phyloP scores from a whole-genome alignment of 2,888 invertebrate species.

The Heteromurus nitidus region DNA sequence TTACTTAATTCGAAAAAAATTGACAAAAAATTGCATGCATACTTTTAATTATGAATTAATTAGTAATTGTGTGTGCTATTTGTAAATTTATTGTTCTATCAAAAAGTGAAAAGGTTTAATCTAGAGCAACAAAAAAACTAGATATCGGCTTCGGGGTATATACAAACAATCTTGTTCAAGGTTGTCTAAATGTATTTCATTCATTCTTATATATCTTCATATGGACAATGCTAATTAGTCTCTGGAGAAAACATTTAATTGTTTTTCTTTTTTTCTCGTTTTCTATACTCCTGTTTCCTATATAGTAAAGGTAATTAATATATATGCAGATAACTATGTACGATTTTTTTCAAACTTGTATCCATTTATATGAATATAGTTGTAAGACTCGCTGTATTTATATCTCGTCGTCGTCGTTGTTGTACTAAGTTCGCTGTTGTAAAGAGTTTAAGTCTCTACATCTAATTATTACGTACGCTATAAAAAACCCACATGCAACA shows the following conservation, averaged over 20 bases:
- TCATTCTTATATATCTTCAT: background rate
- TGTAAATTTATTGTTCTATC: background rate
- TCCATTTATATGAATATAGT: conserved; percentile 28
- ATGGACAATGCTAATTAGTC: no score
- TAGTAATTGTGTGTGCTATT: background rate
- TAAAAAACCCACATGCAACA: background rate
- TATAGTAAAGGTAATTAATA: no score
- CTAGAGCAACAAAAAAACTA: no score
- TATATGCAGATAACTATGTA: conserved; percentile 12
- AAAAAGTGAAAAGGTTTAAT: no score
- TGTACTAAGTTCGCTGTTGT: conserved; percentile 20
- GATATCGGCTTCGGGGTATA: no score
- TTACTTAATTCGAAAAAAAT: no score
- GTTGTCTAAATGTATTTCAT: background rate
- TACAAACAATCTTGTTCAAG: background rate
- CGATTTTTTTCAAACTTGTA: conserved; percentile 17
- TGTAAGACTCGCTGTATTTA: conserved; percentile 34
- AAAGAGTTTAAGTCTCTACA: background rate
- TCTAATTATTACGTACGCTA: background rate
- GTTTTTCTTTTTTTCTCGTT: no score
- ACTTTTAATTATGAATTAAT: no score
- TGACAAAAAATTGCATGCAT: no score
- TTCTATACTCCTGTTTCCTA: no score
- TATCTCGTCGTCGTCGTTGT: conserved; percentile 15
- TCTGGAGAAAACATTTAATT: no score